Base-by-base conservation (phyloP, 1,140 invertebrate genomes). In the Microplitis mediator region DNA sequence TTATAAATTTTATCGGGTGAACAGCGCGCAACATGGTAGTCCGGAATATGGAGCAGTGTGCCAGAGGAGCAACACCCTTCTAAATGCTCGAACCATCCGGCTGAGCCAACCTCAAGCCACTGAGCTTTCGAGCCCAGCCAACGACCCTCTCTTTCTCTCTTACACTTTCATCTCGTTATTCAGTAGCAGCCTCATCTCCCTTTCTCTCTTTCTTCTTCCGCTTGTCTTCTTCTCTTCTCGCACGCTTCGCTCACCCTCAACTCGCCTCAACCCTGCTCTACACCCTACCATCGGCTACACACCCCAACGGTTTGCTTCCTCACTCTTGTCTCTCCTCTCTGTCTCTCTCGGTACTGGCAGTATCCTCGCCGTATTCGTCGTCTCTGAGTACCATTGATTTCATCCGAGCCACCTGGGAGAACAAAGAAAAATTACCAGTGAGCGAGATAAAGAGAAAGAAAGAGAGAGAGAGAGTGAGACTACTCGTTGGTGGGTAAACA, bases 11-110 rank as follows among this genome's bases (percentile, higher is more conserved):
- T 70, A 50, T 45, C 32, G 34, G 14, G 16, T 45, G 45, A 51
- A 14, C 4, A 36, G 31, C 16, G 23, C 23, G 58, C 31, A 70
- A 11, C 13, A 64, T 32, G 70, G 60, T 75, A 77, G 76, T 73
- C 74, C 78, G 77, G 83, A 82, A 85, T 85, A 79, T 85, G 77
- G 83, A 85, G 81, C 83, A 85, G 79, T 85, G 80, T 84, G 84
- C 81, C 81, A 83, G 73, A 45, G 39, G 39, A 82, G 76, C 78
- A 81, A 80, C 79, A 84, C 79, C 81, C 82, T 81, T 77, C 76
- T 77, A 72, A 78, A 77, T 77, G 68, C 67, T 54, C 73, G 3
- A 64, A 66, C 65, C 73, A 75, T 32, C 76, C 71, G 72, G 69
- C 69, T 71, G 52, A 50, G 67, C 68, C 50, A n/a, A 51, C 75